A percentile compares a stretch with the other conserved stretches of the same genome.
Conservation (phyloP, 2,888 invertebrate genomes). For the Terebella lapidaria region DNA sequence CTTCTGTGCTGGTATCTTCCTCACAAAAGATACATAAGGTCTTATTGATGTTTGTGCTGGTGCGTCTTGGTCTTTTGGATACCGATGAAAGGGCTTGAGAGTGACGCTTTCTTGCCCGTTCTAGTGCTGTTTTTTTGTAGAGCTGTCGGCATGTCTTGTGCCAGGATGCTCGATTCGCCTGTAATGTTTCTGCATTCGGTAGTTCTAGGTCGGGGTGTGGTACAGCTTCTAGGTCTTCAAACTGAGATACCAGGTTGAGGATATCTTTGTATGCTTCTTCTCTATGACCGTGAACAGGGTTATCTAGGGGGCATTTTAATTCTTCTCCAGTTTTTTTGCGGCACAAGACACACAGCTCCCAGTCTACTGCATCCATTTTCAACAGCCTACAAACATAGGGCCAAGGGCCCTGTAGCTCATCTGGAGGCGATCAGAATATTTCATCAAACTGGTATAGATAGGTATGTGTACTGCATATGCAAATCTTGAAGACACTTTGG, state of each 20-base stretch:
- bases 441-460: too few relatives aligned
- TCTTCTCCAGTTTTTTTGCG: slow-evolving; percentile 1
- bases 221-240: background rate
- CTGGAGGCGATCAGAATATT: too few relatives aligned
- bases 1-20: slow-evolving; percentile 7
- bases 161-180: slow-evolving; percentile 10
- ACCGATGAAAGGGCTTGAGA: slow-evolving; percentile 5
- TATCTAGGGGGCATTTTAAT: background rate
- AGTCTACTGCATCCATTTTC: too few relatives aligned
- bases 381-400: too few relatives aligned
- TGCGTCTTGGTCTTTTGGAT: background rate
- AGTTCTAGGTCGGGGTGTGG: background rate
- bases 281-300: background rate
- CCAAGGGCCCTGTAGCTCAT: too few relatives aligned
- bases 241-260: background rate
- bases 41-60: background rate
- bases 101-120: slow-evolving; percentile 12
- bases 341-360: background rate
- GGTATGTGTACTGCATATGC: too few relatives aligned
- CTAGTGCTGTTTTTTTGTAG: slow-evolving; percentile 13
- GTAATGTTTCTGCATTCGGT: slow-evolving; percentile 2
- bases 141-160: slow-evolving; percentile 9
- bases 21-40: slow-evolving; percentile 2
- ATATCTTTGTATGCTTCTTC: background rate
- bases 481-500: too few relatives aligned